Base-by-base conservation (phyloP, 2,113 vertebrate species). In the Anolis carolinensis region DNA sequence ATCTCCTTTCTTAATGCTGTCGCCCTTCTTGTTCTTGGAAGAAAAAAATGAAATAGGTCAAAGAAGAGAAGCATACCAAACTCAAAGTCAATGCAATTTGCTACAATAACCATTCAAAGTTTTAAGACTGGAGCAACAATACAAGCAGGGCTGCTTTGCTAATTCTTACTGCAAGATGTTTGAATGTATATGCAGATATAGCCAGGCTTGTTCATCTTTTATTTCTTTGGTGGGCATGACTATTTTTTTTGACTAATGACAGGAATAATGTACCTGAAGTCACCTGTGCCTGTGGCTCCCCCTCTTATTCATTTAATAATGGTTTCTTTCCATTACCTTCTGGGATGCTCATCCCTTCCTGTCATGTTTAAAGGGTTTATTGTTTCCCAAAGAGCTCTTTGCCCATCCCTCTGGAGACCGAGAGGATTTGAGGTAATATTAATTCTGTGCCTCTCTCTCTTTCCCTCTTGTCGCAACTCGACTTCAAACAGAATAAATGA, bases 351-450 rank as follows among this genome's bases (percentile, higher is more conserved):
- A 89, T 95, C 95, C 92, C 93, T 93, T 44, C 91, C 91, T 97
- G 95, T 96, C 96, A 96, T 95, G 93, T 96, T 96, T 96, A 96
- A 97, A 96, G 95, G 95, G 95, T 92, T 97, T 96, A 96, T 96
- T 97, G 95, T 97, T 96, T 96, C 95, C 96, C 95, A 93, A 96
- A 96, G 95, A 96, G 95, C 93, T 95, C 95, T 94, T 95, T 59
- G 92, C 93, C 95, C 77, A 86, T 96, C 92, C 89, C 95, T 95
- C 95, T 94, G 93, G 95, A 96, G 96, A 96, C 92, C 85, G 91
- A 95, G 91, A 95, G 93, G 93, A 97, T 96, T 94, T 94, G 93
- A 96, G 95, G 95, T 95, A 96, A 95, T 96, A 96, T 96, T 96
- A 97, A 96, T 96, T 97, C 96, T 93, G 89, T 93, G 92, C 93